Base-by-base conservation (phyloP, 2,113 vertebrate genomes). In the Plecotus auritus region DNA sequence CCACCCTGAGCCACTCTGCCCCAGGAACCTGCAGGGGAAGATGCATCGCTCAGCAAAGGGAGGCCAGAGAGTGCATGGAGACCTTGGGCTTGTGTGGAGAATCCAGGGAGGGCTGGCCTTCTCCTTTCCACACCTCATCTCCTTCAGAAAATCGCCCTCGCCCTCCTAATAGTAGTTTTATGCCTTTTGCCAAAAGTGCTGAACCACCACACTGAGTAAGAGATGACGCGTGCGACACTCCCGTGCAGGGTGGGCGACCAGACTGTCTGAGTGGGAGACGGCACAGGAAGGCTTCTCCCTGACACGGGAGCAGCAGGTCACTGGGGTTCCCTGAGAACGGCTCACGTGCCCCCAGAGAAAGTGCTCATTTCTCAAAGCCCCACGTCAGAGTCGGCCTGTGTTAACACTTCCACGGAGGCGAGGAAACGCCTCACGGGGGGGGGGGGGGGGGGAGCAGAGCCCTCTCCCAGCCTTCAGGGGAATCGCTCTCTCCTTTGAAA, bases 311-410 rank as follows among this genome's bases (percentile, higher is more conserved):
- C 45, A 12, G 26, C 0, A 0, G 16, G 40, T 76, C 74, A 26
- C 49, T 20, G 17, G 61, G 66, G 56, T 83, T 66, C 86, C 40
- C 96, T 40, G 56, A 74, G 82, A 90, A 85, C 40, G 49, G 35
- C 37, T 32, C 67, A 26, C 54, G 3, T 1, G 6, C 28, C 30
- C 30, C 20, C 7, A 2, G 78, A 35, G 64, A 13, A 56, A 45
- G 42, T 40, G 86, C 84, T 90, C 64, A 40, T 45, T 86, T 85
- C 74, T 69, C 90, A 59, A 51, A 92, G 85, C 78, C 83, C 30
- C 73, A 59, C 42, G 42, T 81, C 42, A 72, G 35, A 88, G 49
- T 49, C 0, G 9, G 80, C 91, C 45, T 35, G 74, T 59, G 96
- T 88, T 56, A 45, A 78, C 67, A 77, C 73, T 80, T 70, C 67